Evolutionary conservation across 2,797 vertebrate genomes (phyloP), one percentile per base, ranked within the genome.

Genomic region (Pelobates cultripes): DNA sequence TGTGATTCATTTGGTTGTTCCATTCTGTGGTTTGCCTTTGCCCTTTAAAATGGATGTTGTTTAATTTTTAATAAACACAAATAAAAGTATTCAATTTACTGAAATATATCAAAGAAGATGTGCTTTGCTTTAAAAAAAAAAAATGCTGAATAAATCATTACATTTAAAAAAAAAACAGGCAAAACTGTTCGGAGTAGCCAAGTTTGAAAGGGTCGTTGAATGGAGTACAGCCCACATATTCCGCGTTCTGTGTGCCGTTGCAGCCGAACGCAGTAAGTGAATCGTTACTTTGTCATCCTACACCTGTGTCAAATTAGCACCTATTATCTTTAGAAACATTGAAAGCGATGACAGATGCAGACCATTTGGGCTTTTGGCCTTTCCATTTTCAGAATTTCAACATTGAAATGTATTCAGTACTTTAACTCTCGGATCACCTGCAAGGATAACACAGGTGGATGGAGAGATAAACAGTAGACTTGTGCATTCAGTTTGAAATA

Each of bases 81-180:
- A 71, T 15, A 69, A 6, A 55, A 44, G 15, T 43, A 43, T 60
- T 61, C 61, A 60, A 74, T 57, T 78, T 68, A 83, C 75, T 3
- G 61, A 78, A 82, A 78, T 83, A 28, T 28, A 83, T 83, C 75
- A 78, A 83, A 83, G 81, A 70, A 73, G 76, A 78, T 70, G 75
- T 69, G 75, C 63, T 78, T 61, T 61, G 17, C 43, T 74, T 72
- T 73, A 60, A 7, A 73, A 70, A 82, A 67, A 64, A 72, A 43
- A 63, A 79, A 57, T 57, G 57, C 75, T 63, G 8, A 70, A 28
- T 28, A 13, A 14, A 14, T 6, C 53, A 61, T 44, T 13, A 73
- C 61, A 82, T 57, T 53, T 66, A 51, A 63, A 79, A 57, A 69
- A 68, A 70, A 14, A 70, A 28, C 2, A 13, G 17, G 17, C n/a